Percentiles rank a stretch among this genome's conserved stretches.
Evolutionary conservation across 2,797 vertebrate species (phyloP).

Genomic region (Takifugu ocellatus): DNA sequence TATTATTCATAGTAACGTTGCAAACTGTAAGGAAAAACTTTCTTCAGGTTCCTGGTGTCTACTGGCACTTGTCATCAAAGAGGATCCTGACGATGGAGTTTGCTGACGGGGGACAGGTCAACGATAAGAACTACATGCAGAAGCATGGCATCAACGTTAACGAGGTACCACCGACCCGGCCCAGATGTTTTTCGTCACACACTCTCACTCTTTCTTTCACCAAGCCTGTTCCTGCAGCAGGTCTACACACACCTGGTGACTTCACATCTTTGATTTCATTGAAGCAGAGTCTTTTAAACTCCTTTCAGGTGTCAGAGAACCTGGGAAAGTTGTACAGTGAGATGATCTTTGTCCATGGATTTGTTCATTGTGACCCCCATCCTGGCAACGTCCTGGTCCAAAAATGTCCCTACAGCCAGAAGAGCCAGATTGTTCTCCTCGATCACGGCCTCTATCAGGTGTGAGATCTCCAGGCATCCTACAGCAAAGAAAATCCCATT

Average conservation of each 20-base stretch:
- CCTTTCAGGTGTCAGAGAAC: constrained; percentile 85
- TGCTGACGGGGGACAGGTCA: constrained; percentile 91
- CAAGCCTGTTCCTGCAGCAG: no score
- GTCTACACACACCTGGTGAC: no score
- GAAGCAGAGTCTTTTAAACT: neutral
- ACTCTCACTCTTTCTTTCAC: no score
- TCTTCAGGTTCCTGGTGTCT: constrained; percentile 86
- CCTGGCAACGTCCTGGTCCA: constrained; percentile 92
- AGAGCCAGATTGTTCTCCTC: constrained; percentile 85
- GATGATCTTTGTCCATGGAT: constrained; percentile 97
- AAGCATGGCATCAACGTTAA: constrained; percentile 85
- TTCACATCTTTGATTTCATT: no score
- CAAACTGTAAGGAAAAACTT: neutral
- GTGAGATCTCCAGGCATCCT: constrained; percentile 34
- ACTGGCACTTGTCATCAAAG: constrained; percentile 92
- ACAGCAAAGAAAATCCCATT: constrained; percentile 40
- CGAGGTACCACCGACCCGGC: constrained; percentile 72
- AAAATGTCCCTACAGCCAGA: constrained; percentile 77
- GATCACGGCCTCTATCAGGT: constrained; percentile 98
- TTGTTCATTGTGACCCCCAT: constrained; percentile 97
- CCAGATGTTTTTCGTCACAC: no score
- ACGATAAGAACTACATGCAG: constrained; percentile 89
- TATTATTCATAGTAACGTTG: no score
- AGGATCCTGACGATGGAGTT: constrained; percentile 96
- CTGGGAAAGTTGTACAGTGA: constrained; percentile 94